Percentiles rank a stretch among this genome's conserved stretches.
phyloP scores from a whole-genome alignment of 1,140 invertebrate genomes.

The Meloidogyne hapla region DNA sequence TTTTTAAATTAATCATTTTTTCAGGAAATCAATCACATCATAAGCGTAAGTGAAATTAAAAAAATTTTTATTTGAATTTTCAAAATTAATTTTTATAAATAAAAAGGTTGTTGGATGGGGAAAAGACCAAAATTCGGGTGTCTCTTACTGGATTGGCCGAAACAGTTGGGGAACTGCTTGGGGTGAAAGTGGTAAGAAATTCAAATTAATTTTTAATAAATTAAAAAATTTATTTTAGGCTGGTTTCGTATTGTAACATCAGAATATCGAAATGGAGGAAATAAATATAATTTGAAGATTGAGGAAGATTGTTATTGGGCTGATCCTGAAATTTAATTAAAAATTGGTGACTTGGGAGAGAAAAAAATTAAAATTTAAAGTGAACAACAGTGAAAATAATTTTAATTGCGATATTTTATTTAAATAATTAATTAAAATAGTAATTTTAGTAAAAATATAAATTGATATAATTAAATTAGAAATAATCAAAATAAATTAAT shows the following conservation, averaged over 20 bases:
- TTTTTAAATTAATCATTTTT: neutral
- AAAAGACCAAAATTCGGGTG: slow-evolving; percentile 64
- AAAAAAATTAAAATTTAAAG: neutral
- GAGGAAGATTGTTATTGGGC: slow-evolving; percentile 66
- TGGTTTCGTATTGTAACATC: slow-evolving; percentile 65
- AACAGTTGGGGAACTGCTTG: slow-evolving; percentile 67
- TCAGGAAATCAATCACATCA: slow-evolving; percentile 21
- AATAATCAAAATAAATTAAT: too few species aligned
- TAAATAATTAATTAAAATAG: too few species aligned
- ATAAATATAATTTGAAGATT: slow-evolving; percentile 66
- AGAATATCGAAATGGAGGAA: slow-evolving; percentile 64
- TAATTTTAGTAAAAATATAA: too few species aligned
- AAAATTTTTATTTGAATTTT: neutral
- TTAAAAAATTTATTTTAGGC: slow-evolving; percentile 30
- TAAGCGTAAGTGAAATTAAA: slow-evolving; percentile 12
- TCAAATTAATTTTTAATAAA: neutral
- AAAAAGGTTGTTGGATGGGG: slow-evolving; percentile 67
- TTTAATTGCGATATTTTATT: too few species aligned
- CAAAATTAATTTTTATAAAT: neutral
- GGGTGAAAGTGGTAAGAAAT: slow-evolving; percentile 62
- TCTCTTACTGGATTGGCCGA: slow-evolving; percentile 68
- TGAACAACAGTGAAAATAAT: too few species aligned
- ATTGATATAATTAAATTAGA: too few species aligned
- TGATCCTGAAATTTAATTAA: slow-evolving; percentile 41
- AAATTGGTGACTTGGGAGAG: too few species aligned